Evolutionary conservation across 2,888 invertebrate species (phyloP), one percentile per base, ranked within the genome.

Genomic region (Caenorhabditis sp.): DNA sequence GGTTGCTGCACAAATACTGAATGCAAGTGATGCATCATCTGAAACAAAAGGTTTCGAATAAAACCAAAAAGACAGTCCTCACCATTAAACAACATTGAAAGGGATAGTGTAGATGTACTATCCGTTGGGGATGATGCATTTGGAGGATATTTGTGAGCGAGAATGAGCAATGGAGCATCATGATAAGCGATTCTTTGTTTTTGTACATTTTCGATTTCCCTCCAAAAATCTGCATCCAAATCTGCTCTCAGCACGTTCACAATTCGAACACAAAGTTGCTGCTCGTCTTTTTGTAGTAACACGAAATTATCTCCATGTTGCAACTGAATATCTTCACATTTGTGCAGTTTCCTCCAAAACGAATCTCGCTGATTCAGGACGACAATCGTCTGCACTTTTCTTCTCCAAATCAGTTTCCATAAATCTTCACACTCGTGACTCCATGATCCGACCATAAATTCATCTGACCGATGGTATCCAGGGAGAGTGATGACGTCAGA

Each of bases 391-490:
- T 89, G 90, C 47, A 90, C 89, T 58, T 85, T 85, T 70, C 81
- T 75, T 24, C 87, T 76, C 90, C 91, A 91, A n/a, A 89, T 84
- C n/a, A 87, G 35, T 35, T 73, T 80, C 91, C 90, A 91, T 7
- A 91, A 77, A 16, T 89, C 88, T 41, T 88, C 85, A 44, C 83
- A 85, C 73, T 90, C 91, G 4, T 75, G 51, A 8, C 72, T 63
- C 90, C 90, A 90, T 58, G 84, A 85, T 26, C 84, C 88, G 16
- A 91, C 89, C 19, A 91, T 80, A 61, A 91, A 91, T 70, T 91
- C 91, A 41, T 92, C 89, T n/a, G 82, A 69, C 51, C 91, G 83
- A 80, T 91, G 91, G 68, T 90, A 92, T 19, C 91, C 89, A 31
- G 91, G 90, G 7, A 91, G 84, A 10, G 85, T 75, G 12, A 88